Evolutionary conservation across 2,113 vertebrate species (phyloP).

Genomic region (Catharus fuscescens): DNA sequence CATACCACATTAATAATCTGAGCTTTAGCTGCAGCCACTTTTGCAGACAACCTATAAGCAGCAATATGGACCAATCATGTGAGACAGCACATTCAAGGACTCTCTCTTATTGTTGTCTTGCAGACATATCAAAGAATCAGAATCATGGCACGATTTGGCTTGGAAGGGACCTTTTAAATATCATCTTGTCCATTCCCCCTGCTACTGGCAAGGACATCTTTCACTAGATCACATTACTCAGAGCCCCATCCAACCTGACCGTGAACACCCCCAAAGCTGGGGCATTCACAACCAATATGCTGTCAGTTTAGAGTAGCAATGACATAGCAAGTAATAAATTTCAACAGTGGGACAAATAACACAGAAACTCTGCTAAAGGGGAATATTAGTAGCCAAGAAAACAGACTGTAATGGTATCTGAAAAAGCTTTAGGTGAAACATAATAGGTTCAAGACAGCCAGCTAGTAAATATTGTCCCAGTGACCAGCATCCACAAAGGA

Average conservation of each 20-base stretch:
- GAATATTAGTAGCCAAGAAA: not conserved
- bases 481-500: not conserved
- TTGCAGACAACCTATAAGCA: not conserved
- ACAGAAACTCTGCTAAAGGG: not conserved
- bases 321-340: not conserved
- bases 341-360: not conserved
- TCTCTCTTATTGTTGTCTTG: not conserved
- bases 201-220: not conserved
- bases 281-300: not conserved
- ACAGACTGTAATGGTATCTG: not conserved
- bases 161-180: not conserved
- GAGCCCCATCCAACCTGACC: not conserved
- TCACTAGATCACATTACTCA: not conserved
- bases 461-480: not conserved
- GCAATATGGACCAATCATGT: not conserved
- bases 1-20: not conserved
- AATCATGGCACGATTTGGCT: not conserved
- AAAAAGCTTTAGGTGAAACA: not conserved
- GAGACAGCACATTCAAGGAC: not conserved
- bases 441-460: not conserved
- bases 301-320: not conserved
- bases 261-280: not conserved
- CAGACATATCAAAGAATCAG: not conserved
- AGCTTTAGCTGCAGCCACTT: not conserved
- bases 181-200: accelerated